These are phyloP conservation scores for Melipona bicolor DNA, from an alignment of 2,888 invertebrate species.

Conservation along the genomic window DNA sequence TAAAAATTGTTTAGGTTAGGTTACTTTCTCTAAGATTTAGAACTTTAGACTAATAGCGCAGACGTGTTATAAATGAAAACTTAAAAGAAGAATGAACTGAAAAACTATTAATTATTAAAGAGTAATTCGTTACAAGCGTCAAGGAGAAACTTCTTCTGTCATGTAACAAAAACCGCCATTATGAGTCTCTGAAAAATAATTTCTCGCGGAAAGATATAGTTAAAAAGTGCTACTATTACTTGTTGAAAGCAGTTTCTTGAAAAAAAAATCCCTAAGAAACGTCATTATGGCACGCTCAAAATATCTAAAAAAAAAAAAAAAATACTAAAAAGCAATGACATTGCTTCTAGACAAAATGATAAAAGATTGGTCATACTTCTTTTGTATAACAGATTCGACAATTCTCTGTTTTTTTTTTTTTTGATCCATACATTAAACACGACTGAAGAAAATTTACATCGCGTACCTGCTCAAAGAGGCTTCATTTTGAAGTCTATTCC, in stretches of 20 bases:
- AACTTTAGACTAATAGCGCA: no score
- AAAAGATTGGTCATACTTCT: neutral
- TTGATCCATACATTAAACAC: neutral
- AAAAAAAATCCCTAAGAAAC: neutral
- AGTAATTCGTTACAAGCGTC: neutral
- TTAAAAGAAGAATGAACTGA: fast-evolving
- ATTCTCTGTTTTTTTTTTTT: neutral
- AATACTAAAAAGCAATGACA: no score
- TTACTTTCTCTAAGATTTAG: no score
- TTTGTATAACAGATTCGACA: neutral
- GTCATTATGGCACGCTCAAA: neutral
- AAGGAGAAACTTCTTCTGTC: neutral
- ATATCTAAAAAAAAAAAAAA: neutral
- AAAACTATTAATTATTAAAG: no score
- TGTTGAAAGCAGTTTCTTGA: neutral
- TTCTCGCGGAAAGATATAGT: neutral
- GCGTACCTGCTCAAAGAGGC: neutral
- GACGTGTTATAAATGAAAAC: no score
- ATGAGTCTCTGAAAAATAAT: neutral
- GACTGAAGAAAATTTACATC: slow-evolving; percentile 4
- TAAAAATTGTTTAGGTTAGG: no score
- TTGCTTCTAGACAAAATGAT: neutral
- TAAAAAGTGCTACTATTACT: neutral
- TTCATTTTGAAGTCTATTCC: slow-evolving; percentile 14
- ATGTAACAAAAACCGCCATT: neutral